Base-by-base conservation (phyloP, 2,797 vertebrate genomes). In the Serranus cabrilla region DNA sequence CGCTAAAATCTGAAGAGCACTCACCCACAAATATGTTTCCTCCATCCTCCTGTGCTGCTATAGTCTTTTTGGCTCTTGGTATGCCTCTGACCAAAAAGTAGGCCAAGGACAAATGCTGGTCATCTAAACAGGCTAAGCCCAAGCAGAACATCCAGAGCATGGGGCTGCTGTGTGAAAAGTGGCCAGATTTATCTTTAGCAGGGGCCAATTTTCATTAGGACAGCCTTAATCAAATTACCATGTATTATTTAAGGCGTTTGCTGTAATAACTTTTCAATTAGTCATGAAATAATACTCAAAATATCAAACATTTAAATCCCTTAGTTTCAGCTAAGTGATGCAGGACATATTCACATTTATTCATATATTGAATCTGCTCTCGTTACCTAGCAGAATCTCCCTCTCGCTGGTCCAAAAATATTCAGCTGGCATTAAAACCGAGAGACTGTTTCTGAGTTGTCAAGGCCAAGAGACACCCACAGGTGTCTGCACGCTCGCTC, bases 61-160 rank as follows among this genome's bases (percentile, higher is more conserved):
- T 59, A 61, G 80, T 87, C 79, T 86, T 84, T 83, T 83, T 81
- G 65, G 80, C 62, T 86, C 73, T 71, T 75, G 74, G 69, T 76
- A 37, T 78, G 78, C 87, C 66, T 90, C 82, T 78, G 84, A 84
- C 57, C 68, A 50, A 65, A 80, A 94, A 91, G 78, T 94, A 92
- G 93, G 93, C 90, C 93, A 94, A 94, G 93, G 92, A 91, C 93
- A 73, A 84, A 76, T 18, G 67, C 85, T 90, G 93, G 92, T 87
- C 90, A 89, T 87, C 78, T 65, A 86, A 89, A 84, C 87, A 82
- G 93, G 78, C 72, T 92, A 72, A 90, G 88, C 75, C 77, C 63
- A 40, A 76, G 86, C 84, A 81, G 76, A 85, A 80, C 71, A 87
- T 87, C 55, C 80, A 72, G 76, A 81, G 88, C 90, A 87, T 66